Percentiles rank a stretch among this genome's conserved stretches.
Evolutionary conservation across 2,113 vertebrate genomes (phyloP).

Genomic region (Toxostoma redivivum): DNA sequence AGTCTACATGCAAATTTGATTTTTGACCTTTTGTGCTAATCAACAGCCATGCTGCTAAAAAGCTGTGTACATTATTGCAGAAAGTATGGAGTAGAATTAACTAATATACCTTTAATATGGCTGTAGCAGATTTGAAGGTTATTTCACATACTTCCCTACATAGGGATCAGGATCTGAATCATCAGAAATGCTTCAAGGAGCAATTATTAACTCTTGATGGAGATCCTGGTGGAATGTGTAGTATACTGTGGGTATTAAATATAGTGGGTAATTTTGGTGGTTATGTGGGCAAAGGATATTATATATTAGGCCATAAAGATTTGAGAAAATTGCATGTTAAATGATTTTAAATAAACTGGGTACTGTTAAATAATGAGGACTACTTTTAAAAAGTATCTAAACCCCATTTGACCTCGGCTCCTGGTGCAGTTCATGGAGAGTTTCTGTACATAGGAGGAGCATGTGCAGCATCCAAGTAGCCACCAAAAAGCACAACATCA

Average conservation of each 20-base stretch:
- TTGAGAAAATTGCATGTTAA: background rate
- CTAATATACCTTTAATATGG: conserved; percentile 34
- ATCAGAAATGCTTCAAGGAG: background rate
- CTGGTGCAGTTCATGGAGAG: background rate
- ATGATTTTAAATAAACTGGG: background rate
- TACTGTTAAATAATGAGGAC: background rate
- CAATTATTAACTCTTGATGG: conserved; percentile 14
- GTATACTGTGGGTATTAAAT: background rate
- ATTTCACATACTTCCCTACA: background rate
- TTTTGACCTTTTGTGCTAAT: conserved; percentile 62
- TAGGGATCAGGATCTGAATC: background rate
- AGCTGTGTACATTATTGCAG: conserved; percentile 47
- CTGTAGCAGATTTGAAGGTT: conserved; percentile 15
- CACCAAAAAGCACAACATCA: background rate
- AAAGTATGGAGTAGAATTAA: conserved; percentile 36
- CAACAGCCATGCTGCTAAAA: conserved; percentile 48
- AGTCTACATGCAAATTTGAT: conserved; percentile 55
- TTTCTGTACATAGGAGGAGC: background rate
- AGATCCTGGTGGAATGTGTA: background rate
- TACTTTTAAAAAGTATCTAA: background rate
- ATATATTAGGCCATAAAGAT: background rate
- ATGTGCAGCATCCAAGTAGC: background rate
- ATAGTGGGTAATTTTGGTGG: background rate
- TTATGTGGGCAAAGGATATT: background rate
- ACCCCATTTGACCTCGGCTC: background rate